A percentile compares a stretch with the other conserved stretches of the same genome.
Evolutionary conservation across 2,888 invertebrate species (phyloP).

Genomic region (Drosophila neotestacea): DNA sequence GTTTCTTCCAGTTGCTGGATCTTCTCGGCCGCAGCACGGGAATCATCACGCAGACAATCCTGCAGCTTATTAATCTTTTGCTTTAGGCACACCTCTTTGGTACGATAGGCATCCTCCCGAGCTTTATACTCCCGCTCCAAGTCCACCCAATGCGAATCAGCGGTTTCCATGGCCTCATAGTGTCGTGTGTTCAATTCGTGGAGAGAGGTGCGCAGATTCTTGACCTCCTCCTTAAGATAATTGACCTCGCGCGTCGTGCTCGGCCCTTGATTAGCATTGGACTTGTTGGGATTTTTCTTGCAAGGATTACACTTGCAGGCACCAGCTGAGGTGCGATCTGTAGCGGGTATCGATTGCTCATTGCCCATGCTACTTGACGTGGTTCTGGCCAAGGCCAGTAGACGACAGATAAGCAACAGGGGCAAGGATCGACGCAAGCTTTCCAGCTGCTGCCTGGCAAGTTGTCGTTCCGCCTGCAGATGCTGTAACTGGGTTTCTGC

Average conservation of each 20-base stretch:
- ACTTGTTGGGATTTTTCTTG: neutral
- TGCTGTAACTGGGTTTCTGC: constrained; percentile 83
- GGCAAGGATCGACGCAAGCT: constrained; percentile 78
- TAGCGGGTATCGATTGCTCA: constrained; percentile 38
- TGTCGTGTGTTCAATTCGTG: constrained; percentile 89
- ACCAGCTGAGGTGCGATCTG: constrained; percentile 17
- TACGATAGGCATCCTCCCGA: constrained; percentile 86
- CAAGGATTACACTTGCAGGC: constrained; percentile 13
- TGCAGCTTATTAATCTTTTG: constrained; percentile 87
- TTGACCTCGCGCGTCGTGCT: constrained; percentile 46
- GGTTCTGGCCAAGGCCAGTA: constrained; percentile 47
- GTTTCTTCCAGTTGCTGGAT: constrained; percentile 87
- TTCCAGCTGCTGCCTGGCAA: constrained; percentile 81
- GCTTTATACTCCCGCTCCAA: constrained; percentile 89
- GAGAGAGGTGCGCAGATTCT: constrained; percentile 83
- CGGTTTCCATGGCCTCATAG: constrained; percentile 89
- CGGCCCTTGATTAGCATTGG: constrained; percentile 5
- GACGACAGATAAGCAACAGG: constrained; percentile 69
- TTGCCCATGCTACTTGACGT: constrained; percentile 57
- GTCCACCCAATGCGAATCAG: constrained; percentile 90
- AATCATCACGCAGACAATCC: constrained; percentile 86
- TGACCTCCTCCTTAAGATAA: constrained; percentile 81
- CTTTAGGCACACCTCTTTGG: constrained; percentile 86
- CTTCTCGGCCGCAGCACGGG: constrained; percentile 86
- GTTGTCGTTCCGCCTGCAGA: constrained; percentile 83